Percentiles rank a stretch among this genome's conserved stretches.
Evolutionary conservation across 2,797 vertebrate species (phyloP).

Genomic region (Hirundo rustica): DNA sequence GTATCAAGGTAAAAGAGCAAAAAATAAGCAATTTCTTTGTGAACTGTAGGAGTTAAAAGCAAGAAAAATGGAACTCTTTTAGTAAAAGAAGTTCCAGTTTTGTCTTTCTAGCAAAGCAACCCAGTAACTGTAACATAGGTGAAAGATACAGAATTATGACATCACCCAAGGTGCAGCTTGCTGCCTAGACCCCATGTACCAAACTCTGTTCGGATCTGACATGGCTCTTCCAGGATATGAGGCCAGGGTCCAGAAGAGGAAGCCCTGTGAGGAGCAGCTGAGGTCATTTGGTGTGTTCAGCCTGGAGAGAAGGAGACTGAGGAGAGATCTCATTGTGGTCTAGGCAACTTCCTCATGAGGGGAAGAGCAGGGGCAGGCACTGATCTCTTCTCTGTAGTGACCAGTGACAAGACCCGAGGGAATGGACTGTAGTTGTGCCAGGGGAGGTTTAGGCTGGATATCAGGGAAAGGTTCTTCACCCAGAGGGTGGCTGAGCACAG

Average conservation of each 20-base stretch:
- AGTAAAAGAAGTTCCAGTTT: not conserved
- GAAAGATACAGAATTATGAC: not conserved
- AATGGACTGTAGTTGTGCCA: not conserved
- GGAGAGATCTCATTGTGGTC: not conserved
- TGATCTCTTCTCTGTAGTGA: not conserved
- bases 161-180: not conserved
- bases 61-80: not conserved
- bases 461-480: no score
- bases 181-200: not conserved
- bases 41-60: not conserved
- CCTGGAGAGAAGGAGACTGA: not conserved
- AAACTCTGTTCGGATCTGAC: not conserved
- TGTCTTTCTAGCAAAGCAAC: not conserved
- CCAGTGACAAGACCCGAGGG: rapidly evolving
- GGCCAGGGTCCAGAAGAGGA: not conserved
- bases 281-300: not conserved
- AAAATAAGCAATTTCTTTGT: not conserved
- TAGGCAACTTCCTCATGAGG: rapidly evolving
- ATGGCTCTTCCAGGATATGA: not conserved
- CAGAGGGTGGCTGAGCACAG: not conserved
- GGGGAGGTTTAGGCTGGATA: rapidly evolving
- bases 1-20: not conserved
- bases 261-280: not conserved
- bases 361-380: no score
- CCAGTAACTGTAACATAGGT: not conserved